These are phyloP conservation scores for Dromococcyx pavoninus DNA, from an alignment of 2,797 vertebrate genomes.

Conservation along the genomic window DNA sequence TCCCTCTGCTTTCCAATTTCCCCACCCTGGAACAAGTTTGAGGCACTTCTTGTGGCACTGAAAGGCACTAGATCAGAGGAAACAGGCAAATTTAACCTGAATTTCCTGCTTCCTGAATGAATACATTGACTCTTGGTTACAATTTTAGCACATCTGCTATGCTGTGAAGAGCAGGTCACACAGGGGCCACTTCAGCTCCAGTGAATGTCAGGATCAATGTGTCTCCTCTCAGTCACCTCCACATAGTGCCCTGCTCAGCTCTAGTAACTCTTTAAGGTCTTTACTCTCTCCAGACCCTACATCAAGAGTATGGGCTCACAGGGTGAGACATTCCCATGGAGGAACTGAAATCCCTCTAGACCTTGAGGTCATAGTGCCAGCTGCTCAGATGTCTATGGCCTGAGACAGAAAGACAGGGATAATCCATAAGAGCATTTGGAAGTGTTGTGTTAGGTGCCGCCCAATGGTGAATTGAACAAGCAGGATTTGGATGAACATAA, in stretches of 20 bases:
- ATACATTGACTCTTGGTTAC: neutral
- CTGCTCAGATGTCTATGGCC: neutral
- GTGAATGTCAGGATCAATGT: neutral
- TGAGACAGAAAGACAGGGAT: accelerated
- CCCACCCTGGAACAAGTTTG: neutral
- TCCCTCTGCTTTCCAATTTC: neutral
- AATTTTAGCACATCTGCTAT: neutral
- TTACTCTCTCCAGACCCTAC: neutral
- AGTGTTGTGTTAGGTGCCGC: constrained; percentile 41
- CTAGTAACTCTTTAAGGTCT: neutral
- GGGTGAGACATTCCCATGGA: neutral
- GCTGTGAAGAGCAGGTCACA: neutral
- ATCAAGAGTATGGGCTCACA: neutral
- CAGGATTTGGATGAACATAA: constrained; percentile 53
- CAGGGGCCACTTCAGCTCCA: neutral
- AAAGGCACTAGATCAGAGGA: neutral
- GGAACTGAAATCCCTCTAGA: neutral
- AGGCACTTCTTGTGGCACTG: accelerated
- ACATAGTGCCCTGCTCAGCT: neutral
- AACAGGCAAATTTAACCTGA: neutral
- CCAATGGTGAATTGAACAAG: constrained; percentile 41
- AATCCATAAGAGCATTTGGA: neutral
- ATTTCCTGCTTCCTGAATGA: neutral
- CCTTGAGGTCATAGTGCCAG: neutral
- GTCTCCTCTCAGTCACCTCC: neutral